Base-by-base conservation (phyloP, 2,113 vertebrate genomes). In the Nycticryphes semicollaris region DNA sequence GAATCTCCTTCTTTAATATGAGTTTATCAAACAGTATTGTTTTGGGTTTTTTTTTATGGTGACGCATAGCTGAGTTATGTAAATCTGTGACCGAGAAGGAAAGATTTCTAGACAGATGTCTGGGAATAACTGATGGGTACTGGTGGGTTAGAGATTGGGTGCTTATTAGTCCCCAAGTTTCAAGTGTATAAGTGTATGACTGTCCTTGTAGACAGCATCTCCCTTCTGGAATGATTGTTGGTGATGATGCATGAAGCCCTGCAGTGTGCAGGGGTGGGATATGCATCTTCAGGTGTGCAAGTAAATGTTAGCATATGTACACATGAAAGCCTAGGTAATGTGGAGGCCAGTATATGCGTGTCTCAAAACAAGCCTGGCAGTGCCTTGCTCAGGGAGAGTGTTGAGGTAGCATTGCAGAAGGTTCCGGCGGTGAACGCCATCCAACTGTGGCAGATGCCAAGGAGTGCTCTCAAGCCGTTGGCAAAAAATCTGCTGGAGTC, bases 281-380 rank as follows among this genome's bases (percentile, higher is more conserved):
- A 4, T 3, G 12, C 25, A 23, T 23, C 62, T 57, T 35, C 12
- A 14, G 5, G 21, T 2, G 0, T 45, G 35, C 39, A 11, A 19
- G 15, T 45, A 30, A 5, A 22, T 9, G 66, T 23, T n/a, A 53
- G 31, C 14, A 37, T 48, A 7, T 12, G 3, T 15, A 1, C 14
- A 6, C 4, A 5, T 5, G 28, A 37, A 48, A 64, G 17, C 47
- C 51, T 27, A 12, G 25, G 1, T 10, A 22, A 25, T 0, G 4
- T 23, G 16, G 45, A 48, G 50, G 50, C 18, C 7, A 13, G 9
- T 6, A 5, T 2, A 0, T 19, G 35, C 45, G 11, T 2, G 0
- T 24, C 80, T n/a, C 66, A 7, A 4, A 60, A 6, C 23, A 6
- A 8, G 19, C 10, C 10, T 50, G 39, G 28, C 82, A 72, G 68